These are phyloP conservation scores for Aegithalos caudatus DNA, from an alignment of 2,113 vertebrate species.

Conservation along the genomic window DNA sequence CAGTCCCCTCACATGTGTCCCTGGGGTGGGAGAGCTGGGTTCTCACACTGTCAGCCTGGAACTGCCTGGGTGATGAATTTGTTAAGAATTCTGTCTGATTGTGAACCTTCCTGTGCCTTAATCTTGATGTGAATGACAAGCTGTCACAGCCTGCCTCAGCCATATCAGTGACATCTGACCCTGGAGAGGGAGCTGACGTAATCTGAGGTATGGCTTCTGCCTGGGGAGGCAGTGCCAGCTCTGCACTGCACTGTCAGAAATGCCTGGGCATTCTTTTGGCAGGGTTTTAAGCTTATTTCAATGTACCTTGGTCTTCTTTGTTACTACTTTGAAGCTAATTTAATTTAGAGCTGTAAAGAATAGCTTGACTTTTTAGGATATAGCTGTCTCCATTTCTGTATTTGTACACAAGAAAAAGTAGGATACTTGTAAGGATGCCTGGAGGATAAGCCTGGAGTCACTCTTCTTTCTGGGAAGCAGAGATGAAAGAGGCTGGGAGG, in stretches of 20 bases:
- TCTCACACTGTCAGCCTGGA: neutral
- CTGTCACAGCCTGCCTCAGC: neutral
- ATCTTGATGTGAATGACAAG: slow-evolving; percentile 12
- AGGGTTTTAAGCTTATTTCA: neutral
- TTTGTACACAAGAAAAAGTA: neutral
- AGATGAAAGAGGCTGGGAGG: neutral
- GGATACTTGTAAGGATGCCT: neutral
- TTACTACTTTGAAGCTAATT: neutral
- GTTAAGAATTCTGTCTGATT: neutral
- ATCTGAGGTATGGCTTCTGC: neutral
- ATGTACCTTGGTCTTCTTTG: neutral
- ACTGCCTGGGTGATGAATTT: neutral
- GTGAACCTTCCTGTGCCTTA: neutral
- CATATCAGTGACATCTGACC: neutral
- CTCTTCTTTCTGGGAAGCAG: neutral
- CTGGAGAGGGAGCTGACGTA: neutral
- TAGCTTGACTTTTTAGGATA: neutral
- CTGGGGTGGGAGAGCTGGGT: neutral
- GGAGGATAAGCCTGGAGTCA: neutral
- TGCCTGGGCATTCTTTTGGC: neutral
- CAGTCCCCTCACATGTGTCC: neutral
- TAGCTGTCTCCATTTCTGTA: neutral
- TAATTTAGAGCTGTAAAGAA: neutral
- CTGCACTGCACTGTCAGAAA: neutral
- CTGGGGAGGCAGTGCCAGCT: neutral